A percentile compares a stretch with the other conserved stretches of the same genome.
phyloP scores from a whole-genome alignment of 2,113 vertebrate genomes.

The Nycticryphes semicollaris region DNA sequence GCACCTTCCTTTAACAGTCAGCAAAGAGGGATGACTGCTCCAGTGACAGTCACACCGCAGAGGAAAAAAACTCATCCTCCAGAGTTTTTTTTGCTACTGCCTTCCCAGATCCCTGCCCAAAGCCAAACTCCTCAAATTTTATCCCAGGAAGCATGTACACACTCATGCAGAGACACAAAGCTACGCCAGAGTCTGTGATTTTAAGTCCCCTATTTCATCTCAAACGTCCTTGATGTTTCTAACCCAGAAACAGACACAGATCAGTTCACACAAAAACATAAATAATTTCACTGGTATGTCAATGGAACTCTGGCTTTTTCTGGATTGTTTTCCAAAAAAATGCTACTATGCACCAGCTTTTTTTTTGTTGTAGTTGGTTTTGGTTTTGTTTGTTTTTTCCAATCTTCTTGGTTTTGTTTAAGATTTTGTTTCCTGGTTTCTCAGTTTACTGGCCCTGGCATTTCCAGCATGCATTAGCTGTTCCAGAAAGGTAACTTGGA shows the following conservation, averaged over 20 bases:
- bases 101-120: not conserved
- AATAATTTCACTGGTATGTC: not conserved
- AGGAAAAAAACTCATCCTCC: not conserved
- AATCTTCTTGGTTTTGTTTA: not conserved
- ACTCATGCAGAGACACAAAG: not conserved
- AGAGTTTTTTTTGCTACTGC: not conserved
- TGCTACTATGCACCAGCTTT: not conserved
- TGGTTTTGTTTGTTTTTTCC: not conserved
- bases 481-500: not conserved
- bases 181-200: not conserved
- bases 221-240: not conserved
- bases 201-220: not conserved
- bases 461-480: not conserved
- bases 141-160: rapidly evolving
- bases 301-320: not conserved
- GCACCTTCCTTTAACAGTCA: not conserved
- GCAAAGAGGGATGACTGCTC: not conserved
- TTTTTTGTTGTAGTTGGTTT: not conserved
- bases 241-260: not conserved
- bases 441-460: not conserved
- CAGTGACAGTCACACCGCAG: not conserved
- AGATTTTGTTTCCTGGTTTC: not conserved
- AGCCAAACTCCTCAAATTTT: not conserved
- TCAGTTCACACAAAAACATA: not conserved
- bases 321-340: not conserved